Evolutionary conservation across 2,113 vertebrate species (phyloP).

Genomic region (Poeciliopsis occidentalis): DNA sequence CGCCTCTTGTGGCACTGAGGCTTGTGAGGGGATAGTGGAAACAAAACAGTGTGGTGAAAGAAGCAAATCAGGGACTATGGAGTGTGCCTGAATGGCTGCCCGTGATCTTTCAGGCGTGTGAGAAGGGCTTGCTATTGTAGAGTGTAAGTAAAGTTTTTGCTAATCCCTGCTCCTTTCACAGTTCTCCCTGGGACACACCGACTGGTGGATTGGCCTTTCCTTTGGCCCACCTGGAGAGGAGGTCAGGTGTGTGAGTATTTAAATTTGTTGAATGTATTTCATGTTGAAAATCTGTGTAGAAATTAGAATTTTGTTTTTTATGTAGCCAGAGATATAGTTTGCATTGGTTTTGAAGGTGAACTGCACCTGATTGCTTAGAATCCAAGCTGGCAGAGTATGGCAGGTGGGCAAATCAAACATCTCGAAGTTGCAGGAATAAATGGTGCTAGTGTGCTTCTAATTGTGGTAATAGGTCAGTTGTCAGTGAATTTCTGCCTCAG

Average conservation of each 20-base stretch:
- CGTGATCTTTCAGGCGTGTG: slow-evolving; percentile 17
- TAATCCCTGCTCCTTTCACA: slow-evolving; percentile 53
- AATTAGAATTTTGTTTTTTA: background rate
- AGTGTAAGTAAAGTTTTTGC: slow-evolving; percentile 10
- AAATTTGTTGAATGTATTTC: background rate
- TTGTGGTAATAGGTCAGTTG: background rate
- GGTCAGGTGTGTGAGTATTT: slow-evolving; percentile 80
- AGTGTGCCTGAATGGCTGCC: slow-evolving; percentile 40
- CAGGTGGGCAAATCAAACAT: no score
- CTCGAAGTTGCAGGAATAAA: no score
- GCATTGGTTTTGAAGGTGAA: no score
- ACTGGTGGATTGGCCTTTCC: slow-evolving; percentile 91
- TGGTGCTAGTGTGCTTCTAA: no score
- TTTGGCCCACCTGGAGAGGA: slow-evolving; percentile 70
- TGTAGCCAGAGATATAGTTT: no score
- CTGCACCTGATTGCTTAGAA: no score
- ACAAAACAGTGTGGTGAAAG: slow-evolving; percentile 47
- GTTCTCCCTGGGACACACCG: slow-evolving; percentile 78
- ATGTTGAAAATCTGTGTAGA: background rate
- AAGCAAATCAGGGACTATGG: slow-evolving; percentile 16
- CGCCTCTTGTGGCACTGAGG: slow-evolving; percentile 36
- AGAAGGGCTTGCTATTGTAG: slow-evolving; percentile 8
- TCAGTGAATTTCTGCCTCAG: background rate
- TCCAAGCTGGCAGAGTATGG: no score
- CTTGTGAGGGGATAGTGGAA: slow-evolving; percentile 44